Evolutionary conservation across 2,113 vertebrate genomes (phyloP), one percentile per base, ranked within the genome.

Genomic region (Porphyrio hochstetteri): DNA sequence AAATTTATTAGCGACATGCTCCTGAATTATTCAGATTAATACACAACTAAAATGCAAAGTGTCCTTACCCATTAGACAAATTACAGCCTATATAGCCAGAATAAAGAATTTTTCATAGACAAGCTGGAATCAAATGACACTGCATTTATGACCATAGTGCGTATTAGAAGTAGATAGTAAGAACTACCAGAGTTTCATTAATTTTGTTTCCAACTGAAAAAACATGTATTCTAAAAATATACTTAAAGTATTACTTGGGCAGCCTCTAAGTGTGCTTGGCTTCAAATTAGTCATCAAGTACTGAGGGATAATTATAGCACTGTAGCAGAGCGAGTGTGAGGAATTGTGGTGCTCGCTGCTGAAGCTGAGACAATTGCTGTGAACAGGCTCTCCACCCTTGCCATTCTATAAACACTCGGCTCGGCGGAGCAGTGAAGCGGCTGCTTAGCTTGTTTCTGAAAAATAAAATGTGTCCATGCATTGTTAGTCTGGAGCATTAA

Each of bases 291-390:
- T 93, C 79, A 77, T 76, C 80, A 91, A 56, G 74, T 79, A 69
- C 69, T 86, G 69, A 65, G 77, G 44, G 55, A 92, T 93, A 96
- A 94, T 95, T 96, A 93, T 74, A 96, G 86, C 68, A 82, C 29
- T 2, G 8, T 31, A 68, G 87, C 76, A 71, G 38, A 92, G 52
- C 59, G 71, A 77, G 33, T 13, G 64, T 86, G 80, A 86, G 56
- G 88, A 88, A 86, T 27, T 92, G 79, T 68, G 69, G 76, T 74
- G 90, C 64, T 84, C 2, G 0, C 24, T 93, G 72, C 90, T 79
- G 88, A 95, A 91, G 83, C 52, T 77, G 48, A 90, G 69, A 89
- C 90, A 94, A 92, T 94, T 53, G 70, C 90, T 92, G 53, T 21
- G 71, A 84, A 53, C 85, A 84, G 67, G 36, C 59, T 76, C 70